A percentile compares a stretch with the other conserved stretches of the same genome.
These are phyloP conservation scores for Dasyornis broadbenti DNA, from an alignment of 2,113 vertebrate genomes.

Conservation along the genomic window DNA sequence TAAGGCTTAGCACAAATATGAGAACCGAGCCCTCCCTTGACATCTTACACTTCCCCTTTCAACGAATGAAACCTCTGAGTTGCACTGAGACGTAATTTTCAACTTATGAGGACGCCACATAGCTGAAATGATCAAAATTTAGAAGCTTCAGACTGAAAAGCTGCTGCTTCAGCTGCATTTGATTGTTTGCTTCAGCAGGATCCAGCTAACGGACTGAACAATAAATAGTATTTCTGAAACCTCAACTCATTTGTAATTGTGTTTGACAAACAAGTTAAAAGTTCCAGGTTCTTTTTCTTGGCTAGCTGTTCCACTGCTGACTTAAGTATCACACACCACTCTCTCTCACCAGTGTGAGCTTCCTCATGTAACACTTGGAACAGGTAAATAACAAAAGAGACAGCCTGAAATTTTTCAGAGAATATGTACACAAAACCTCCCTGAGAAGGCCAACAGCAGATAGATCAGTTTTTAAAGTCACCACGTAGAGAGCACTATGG, in stretches of 20 bases:
- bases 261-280: background rate
- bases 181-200: background rate
- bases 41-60: background rate
- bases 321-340: background rate
- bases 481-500: background rate
- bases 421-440: background rate
- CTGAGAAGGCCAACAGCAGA: background rate
- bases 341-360: background rate
- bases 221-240: constrained; percentile 1
- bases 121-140: background rate
- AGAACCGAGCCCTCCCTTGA: background rate
- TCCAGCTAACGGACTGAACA: background rate
- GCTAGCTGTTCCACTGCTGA: background rate
- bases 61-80: background rate
- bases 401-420: background rate
- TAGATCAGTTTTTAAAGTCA: background rate
- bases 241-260: background rate
- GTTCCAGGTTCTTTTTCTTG: background rate
- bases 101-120: background rate
- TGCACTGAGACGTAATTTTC: background rate
- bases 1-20: background rate
- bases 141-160: background rate
- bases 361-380: background rate
- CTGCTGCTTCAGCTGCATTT: background rate
- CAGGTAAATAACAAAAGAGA: background rate